Percentiles rank a stretch among this genome's conserved stretches.
Evolutionary conservation across 2,797 vertebrate genomes (phyloP).

Genomic region (Avahi laniger): DNA sequence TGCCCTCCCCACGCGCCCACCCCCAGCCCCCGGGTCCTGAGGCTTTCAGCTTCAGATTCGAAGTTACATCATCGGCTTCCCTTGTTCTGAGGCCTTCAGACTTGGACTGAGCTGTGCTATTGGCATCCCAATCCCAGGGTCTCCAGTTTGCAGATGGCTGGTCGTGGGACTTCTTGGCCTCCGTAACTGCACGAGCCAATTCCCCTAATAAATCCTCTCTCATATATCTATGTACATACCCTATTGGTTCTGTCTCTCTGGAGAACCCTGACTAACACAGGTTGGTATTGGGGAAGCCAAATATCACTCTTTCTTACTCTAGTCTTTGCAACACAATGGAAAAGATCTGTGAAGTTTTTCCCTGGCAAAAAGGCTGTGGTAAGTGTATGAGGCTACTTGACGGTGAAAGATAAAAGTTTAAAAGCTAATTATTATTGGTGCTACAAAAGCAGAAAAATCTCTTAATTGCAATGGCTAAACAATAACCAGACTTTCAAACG

Average conservation of each 20-base stretch:
- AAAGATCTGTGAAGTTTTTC: neutral
- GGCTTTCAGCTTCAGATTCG: neutral
- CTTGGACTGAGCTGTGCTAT: neutral
- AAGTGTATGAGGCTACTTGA: neutral
- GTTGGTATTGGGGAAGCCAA: neutral
- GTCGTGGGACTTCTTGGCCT: neutral
- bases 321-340: neutral
- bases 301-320: neutral
- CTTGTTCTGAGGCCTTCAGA: neutral
- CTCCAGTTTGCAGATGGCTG: neutral
- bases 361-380: neutral
- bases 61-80: neutral
- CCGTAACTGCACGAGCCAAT: neutral
- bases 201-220: neutral
- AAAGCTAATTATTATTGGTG: neutral
- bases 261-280: neutral
- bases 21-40: neutral
- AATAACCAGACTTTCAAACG: neutral
- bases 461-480: neutral
- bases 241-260: neutral
- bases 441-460: neutral
- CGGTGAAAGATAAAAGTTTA: neutral
- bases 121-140: neutral
- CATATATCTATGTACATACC: neutral
- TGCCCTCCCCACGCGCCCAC: neutral